Percentiles rank a stretch among this genome's conserved stretches.
Evolutionary conservation across 1,140 invertebrate genomes (phyloP).

Genomic region (Batillaria attramentaria): DNA sequence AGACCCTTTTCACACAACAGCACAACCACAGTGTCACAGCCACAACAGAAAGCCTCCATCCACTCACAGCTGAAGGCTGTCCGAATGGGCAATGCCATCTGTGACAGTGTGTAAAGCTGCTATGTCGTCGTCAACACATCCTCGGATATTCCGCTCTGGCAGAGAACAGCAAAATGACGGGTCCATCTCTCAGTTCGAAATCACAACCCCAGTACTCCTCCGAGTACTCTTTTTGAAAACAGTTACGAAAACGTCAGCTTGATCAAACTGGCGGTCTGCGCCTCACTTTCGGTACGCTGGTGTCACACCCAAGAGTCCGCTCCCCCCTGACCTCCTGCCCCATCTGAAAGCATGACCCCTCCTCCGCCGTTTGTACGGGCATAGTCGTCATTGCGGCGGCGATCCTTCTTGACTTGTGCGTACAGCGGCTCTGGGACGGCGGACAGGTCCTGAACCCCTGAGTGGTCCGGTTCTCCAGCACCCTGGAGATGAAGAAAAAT

Average conservation of each 20-base stretch:
- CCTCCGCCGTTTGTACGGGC: constrained; percentile 24
- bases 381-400: constrained; percentile 47
- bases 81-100: too few species aligned
- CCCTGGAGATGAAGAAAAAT: background rate
- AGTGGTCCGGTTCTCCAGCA: constrained; percentile 14
- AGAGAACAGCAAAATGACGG: background rate
- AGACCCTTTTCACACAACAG: too few species aligned
- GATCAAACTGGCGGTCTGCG: background rate
- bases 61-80: too few species aligned
- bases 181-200: background rate
- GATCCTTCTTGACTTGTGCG: constrained; percentile 63
- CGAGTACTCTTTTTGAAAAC: background rate
- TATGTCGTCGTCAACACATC: background rate
- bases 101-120: too few species aligned
- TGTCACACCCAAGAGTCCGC: constrained; percentile 65
- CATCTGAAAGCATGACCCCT: constrained; percentile 48
- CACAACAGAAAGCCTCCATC: too few species aligned
- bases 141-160: background rate
- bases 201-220: background rate
- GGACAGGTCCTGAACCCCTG: constrained; percentile 15
- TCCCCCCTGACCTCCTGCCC: constrained; percentile 47
- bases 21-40: too few species aligned
- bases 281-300: too few species aligned
- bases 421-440: constrained; percentile 56
- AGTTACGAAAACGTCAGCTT: background rate